Evolutionary conservation across 2,113 vertebrate genomes (phyloP).

Genomic region (Campylomormyrus tamandua): DNA sequence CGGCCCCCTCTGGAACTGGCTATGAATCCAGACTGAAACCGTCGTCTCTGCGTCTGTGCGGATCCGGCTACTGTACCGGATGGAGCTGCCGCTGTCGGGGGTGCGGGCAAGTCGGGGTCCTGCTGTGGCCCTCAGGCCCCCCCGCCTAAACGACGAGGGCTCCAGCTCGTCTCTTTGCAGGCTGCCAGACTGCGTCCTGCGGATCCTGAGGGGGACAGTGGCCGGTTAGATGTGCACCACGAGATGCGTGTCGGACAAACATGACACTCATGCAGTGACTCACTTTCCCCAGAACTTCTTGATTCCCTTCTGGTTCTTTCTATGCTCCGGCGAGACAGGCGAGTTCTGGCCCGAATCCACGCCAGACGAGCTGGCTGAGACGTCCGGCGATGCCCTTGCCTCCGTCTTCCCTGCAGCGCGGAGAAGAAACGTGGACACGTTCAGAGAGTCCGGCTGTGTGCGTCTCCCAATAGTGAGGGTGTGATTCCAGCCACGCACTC

Average conservation of each 20-base stretch:
- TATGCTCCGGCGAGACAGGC: constrained; percentile 74
- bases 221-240: background rate
- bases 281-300: constrained; percentile 96
- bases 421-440: constrained; percentile 20
- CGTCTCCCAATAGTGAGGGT: too few relatives aligned
- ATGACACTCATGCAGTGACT: constrained; percentile 47
- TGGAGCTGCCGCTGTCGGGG: constrained; percentile 61
- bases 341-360: constrained; percentile 67
- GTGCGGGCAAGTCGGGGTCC: constrained; percentile 82
- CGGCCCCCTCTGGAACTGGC: background rate
- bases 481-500: background rate
- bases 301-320: constrained; percentile 86
- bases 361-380: constrained; percentile 67
- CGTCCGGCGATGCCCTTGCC: constrained; percentile 60
- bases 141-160: constrained; percentile 76
- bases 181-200: constrained; percentile 88
- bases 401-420: constrained; percentile 66
- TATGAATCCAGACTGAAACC: background rate
- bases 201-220: constrained; percentile 61
- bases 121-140: constrained; percentile 89
- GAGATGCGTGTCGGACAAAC: background rate
- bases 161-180: constrained; percentile 75
- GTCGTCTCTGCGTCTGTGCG: background rate
- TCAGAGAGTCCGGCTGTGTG: background rate
- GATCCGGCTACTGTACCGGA: constrained; percentile 45